Base-by-base conservation (phyloP, 2,113 vertebrate genomes). In the Charadrius vociferus region DNA sequence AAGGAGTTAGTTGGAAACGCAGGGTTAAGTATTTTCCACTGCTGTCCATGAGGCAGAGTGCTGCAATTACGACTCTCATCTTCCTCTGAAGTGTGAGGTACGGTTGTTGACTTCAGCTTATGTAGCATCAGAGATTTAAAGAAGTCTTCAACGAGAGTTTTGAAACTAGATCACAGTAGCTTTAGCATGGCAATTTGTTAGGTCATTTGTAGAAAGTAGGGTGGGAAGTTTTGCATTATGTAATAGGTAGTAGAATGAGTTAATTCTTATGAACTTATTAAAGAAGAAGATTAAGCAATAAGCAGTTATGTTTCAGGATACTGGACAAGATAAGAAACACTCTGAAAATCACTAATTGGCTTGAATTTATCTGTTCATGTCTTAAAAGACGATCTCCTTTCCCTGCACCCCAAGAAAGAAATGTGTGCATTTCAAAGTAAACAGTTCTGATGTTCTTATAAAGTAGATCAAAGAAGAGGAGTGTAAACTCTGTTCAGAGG, bases 401-500 rank as follows among this genome's bases (percentile, higher is more conserved):
- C 16, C 22, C 63, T 68, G 45, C 20, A 50, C 23, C 7, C 24
- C 41, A 73, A 91, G 47, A 81, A 80, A 92, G 24, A 90, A 78
- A 39, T 20, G 63, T 71, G 45, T 93, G 93, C 95, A 97, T 98
- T 98, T 97, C 97, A 97, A 98, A 98, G 96, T 74, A 81, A 96
- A 81, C 58, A 90, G 53, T 96, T 78, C 55, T 95, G 90, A 95
- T 96, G 90, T 82, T 94, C 95, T 94, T 93, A 97, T 93, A 86
- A 95, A 93, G 83, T 3, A 94, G 96, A 97, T 97, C 97, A 98
- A 98, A 97, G 97, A 79, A 37, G 21, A 86, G 84, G 73, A 87
- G 88, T 62, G 94, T 92, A 97, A 90, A 82, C 72, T 91, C 49
- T 78, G 93, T 90, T 95, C 80, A 73, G 89, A 95, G 81, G 79